Percentiles rank a stretch among this genome's conserved stretches.
Evolutionary conservation across 1,140 invertebrate species (phyloP).

Genomic region (Aradophagus sp.): DNA sequence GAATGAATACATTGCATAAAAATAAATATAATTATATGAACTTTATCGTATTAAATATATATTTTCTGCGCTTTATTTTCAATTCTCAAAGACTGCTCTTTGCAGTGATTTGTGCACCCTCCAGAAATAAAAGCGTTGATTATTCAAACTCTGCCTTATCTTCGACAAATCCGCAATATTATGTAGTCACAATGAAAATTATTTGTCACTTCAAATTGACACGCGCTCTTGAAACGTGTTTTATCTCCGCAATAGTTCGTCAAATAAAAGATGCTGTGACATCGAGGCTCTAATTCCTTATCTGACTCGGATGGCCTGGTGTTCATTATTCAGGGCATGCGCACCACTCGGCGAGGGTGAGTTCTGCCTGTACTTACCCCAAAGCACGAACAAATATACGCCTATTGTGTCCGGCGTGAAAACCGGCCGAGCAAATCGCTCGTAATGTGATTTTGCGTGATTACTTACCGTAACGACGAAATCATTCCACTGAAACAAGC

Average conservation of each 20-base stretch:
- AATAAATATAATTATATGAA: no score
- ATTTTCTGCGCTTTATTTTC: no score
- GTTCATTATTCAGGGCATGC: slow-evolving; percentile 63
- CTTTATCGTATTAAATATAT: no score
- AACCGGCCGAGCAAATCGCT: slow-evolving; percentile 45
- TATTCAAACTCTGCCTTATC: slow-evolving; percentile 32
- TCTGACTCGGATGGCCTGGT: slow-evolving; percentile 54
- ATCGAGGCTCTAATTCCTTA: slow-evolving; percentile 64
- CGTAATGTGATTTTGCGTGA: slow-evolving; percentile 40
- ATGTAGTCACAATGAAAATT: slow-evolving; percentile 32
- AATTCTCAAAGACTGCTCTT: no score
- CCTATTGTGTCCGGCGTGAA: slow-evolving; percentile 32
- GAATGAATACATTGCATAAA: no score
- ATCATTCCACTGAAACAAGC: slow-evolving; percentile 7
- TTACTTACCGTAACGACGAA: slow-evolving; percentile 27
- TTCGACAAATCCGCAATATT: slow-evolving; percentile 18
- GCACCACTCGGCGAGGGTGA: slow-evolving; percentile 56
- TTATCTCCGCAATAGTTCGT: slow-evolving; percentile 57
- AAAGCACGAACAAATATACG: slow-evolving; percentile 14
- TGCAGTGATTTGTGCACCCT: no score
- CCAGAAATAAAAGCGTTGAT: slow-evolving; percentile 4
- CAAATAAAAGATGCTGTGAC: slow-evolving; percentile 67
- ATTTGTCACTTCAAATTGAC: no score
- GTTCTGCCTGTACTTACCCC: slow-evolving; percentile 20
- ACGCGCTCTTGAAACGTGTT: slow-evolving; percentile 59